Evolutionary conservation across 2,113 vertebrate genomes (phyloP), one percentile per base, ranked within the genome.

Genomic region (Poeciliopsis turrubarensis): DNA sequence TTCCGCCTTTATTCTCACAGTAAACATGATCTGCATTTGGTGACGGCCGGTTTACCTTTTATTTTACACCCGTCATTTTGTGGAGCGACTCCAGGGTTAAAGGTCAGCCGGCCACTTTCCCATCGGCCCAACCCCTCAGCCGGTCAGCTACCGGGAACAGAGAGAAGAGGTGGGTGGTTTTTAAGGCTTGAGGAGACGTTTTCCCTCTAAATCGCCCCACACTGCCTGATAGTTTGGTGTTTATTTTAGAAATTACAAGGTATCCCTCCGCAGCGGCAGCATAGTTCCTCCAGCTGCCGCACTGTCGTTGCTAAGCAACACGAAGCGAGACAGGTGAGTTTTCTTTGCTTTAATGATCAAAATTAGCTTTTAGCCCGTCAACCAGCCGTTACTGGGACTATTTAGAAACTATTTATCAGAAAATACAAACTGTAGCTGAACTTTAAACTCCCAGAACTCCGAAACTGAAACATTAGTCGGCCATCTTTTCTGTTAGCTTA

Each of bases 51-150:
- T 57, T n/a, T n/a, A 22, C 9, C 25, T 57, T 57, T 57, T 57
- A 57, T 57, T 57, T 57, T 57, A 25, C 22, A 10, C 22, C 22
- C 22, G 17, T 47, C 44, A 47, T 47, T 47, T n/a, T 57, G 51
- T 57, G 51, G 51, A 9, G 51, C 71, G 85, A 90, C 88, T 88
- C 47, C 60, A 0, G 60, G 87, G 92, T 92, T 91, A 92, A 70
- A 90, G 91, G 90, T 90, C 90, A 90, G 84, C 83, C 82, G 84
- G 85, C 86, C 92, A 82, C 75, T 89, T 76, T 39, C 61, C 73
- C 77, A 65, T 89, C 74, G 82, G 77, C 7, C 54, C 79, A 22
- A n/a, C 71, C 74, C 85, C 78, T 76, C 73, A 64, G 60, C 60
- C 11, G 60, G 1, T 26, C 62, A 13, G 62, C 25, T 66, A 30